These are phyloP conservation scores for Porites lutea DNA, from an alignment of 64 coral and sea anemone species.

Conservation along the genomic window DNA sequence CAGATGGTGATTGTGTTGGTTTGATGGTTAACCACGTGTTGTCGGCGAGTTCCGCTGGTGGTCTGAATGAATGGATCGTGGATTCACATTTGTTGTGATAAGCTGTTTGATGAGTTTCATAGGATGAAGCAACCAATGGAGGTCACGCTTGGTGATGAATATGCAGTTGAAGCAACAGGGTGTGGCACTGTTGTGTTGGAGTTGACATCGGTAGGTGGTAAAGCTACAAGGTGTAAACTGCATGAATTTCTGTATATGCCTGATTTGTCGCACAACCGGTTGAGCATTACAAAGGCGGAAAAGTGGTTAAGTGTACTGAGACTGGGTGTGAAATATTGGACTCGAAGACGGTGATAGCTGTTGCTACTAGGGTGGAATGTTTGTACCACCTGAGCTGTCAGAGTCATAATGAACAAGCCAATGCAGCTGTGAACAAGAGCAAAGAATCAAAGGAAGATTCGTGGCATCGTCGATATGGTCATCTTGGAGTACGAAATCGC, in stretches of 20 bases:
- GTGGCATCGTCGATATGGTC: too few species aligned
- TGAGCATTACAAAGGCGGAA: neutral
- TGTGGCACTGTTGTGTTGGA: conserved; percentile 10
- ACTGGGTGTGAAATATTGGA: neutral
- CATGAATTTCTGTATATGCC: neutral
- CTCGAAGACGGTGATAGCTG: too few species aligned
- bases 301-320: neutral
- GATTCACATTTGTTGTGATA: conserved; percentile 30
- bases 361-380: too few species aligned
- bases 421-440: too few species aligned
- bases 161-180: conserved; percentile 34
- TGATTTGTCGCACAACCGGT: too few species aligned
- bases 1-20: conserved; percentile 26
- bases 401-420: neutral
- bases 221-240: too few species aligned
- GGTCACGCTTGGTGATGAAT: conserved; percentile 4
- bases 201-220: neutral
- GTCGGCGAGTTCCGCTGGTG: too few species aligned
- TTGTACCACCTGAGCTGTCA: neutral
- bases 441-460: too few species aligned
- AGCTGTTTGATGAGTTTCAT: conserved; percentile 51
- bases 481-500: too few species aligned
- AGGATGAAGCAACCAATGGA: conserved; percentile 51
- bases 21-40: conserved; percentile 16
- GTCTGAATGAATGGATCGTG: too few species aligned